Percentiles rank a stretch among this genome's conserved stretches.
phyloP scores from a whole-genome alignment of 2,797 vertebrate species.

The Falco rusticolus region DNA sequence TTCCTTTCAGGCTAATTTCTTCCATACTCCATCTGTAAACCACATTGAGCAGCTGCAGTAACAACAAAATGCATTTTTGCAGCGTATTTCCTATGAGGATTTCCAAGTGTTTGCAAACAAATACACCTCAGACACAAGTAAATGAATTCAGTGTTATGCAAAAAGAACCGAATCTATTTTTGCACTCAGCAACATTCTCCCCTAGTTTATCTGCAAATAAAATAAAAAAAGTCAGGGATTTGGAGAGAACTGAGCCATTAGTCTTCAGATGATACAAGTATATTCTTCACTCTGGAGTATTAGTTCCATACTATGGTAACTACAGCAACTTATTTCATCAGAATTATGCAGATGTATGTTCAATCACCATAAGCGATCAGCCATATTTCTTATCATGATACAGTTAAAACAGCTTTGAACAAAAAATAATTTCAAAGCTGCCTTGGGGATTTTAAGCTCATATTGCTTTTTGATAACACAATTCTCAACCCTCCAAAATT shows the following conservation, averaged over 20 bases:
- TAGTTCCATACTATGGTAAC: not conserved
- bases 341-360: not conserved
- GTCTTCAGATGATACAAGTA: not conserved
- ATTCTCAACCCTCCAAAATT: not conserved
- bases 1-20: not conserved
- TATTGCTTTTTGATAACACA: not conserved
- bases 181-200: not conserved
- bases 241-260: not conserved
- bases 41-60: not conserved
- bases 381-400: not conserved
- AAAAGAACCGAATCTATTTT: not conserved
- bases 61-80: not conserved
- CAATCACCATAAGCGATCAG: not conserved
- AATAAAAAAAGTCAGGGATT: not conserved
- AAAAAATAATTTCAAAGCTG: not conserved
- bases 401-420: not conserved
- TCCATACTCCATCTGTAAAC: not conserved
- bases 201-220: not conserved
- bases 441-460: not conserved
- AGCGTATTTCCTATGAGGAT: not conserved
- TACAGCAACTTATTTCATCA: not conserved
- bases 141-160: not conserved
- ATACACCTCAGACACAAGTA: not conserved
- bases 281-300: not conserved
- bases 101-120: conserved; percentile 8